Percentiles rank a stretch among this genome's conserved stretches.
These are phyloP conservation scores for Enoplosus armatus DNA, from an alignment of 2,797 vertebrate species.

Conservation along the genomic window DNA sequence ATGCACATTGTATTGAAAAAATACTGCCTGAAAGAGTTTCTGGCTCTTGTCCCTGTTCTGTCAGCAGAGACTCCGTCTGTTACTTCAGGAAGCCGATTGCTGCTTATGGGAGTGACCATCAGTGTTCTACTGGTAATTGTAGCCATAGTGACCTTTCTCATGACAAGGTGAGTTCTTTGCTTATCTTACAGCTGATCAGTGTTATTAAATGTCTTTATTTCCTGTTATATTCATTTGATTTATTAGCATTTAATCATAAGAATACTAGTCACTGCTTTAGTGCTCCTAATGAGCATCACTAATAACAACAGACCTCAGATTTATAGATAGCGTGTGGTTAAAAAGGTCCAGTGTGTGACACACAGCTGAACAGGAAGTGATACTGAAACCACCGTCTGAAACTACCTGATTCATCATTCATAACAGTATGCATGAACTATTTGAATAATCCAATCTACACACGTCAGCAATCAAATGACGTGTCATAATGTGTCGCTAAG, in stretches of 20 bases:
- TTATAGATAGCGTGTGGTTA: neutral
- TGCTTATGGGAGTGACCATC: conserved; percentile 51
- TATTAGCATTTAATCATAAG: neutral
- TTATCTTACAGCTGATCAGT: neutral
- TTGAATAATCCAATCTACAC: neutral
- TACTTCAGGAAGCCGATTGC: conserved; percentile 7
- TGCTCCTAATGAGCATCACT: neutral
- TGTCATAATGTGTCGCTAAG: neutral
- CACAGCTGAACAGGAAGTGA: neutral
- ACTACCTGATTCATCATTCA: neutral
- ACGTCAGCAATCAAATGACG: conserved; percentile 1
- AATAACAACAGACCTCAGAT: neutral
- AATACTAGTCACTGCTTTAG: neutral
- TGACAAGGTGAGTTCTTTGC: conserved; percentile 54
- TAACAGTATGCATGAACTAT: neutral
- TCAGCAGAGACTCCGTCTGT: neutral
- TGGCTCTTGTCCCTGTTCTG: neutral
- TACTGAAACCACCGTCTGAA: neutral
- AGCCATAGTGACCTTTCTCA: conserved; percentile 36
- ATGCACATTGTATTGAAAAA: neutral
- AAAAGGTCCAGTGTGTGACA: neutral
- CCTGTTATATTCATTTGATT: neutral
- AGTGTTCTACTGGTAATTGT: conserved; percentile 50
- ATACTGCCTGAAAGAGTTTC: neutral
- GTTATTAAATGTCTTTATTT: neutral